A percentile compares a stretch with the other conserved stretches of the same genome.
These are phyloP conservation scores for Gephyroberyx darwinii DNA, from an alignment of 2,797 vertebrate species.

Conservation along the genomic window DNA sequence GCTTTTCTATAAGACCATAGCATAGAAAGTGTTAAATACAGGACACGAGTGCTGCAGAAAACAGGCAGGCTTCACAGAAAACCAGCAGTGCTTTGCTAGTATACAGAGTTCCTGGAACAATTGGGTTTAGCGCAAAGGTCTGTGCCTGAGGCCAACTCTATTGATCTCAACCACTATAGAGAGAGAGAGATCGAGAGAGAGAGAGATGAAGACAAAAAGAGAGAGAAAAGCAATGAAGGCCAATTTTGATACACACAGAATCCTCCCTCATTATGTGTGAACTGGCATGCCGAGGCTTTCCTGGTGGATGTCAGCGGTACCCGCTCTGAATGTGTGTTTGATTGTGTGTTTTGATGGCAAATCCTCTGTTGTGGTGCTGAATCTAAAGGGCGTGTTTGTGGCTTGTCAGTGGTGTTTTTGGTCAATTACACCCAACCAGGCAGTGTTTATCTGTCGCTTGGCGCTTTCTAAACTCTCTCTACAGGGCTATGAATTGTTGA, in stretches of 20 bases:
- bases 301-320: constrained; percentile 23
- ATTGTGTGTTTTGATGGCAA: constrained; percentile 12
- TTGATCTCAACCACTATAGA: constrained; percentile 74
- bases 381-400: constrained; percentile 39
- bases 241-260: constrained; percentile 47
- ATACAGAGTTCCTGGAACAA: constrained; percentile 72
- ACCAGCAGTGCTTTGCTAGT: constrained; percentile 38
- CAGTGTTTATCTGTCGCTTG: not conserved
- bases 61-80: constrained; percentile 57
- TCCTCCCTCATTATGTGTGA: constrained; percentile 48
- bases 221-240: constrained; percentile 29
- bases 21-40: constrained; percentile 54
- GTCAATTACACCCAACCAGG: constrained; percentile 33
- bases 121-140: constrained; percentile 74
- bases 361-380: constrained; percentile 8
- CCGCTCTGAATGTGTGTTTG: constrained; percentile 25
- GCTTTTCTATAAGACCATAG: not conserved
- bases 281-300: constrained; percentile 22
- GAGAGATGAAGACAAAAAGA: constrained; percentile 17
- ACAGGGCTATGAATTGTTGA: constrained; percentile 48
- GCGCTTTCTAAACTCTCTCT: constrained; percentile 31
- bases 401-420: constrained; percentile 50
- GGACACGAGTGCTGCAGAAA: constrained; percentile 45
- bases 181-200: constrained; percentile 40
- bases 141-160: constrained; percentile 71